phyloP scores from a whole-genome alignment of 2,888 invertebrate genomes.

The Nowickia ferox region DNA sequence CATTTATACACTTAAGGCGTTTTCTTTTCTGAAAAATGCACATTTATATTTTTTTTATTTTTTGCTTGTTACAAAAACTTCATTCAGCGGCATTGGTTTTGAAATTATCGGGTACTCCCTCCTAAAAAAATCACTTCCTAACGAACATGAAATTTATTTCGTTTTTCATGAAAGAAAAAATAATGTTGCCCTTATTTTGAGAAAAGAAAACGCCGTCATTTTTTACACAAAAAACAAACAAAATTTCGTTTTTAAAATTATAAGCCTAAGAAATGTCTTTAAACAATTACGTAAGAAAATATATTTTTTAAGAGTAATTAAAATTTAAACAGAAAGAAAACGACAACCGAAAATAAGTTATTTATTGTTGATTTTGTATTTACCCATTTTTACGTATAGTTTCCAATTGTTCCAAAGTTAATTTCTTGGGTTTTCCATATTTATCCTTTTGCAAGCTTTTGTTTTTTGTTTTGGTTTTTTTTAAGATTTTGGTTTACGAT shows the following conservation, averaged over 20 bases:
- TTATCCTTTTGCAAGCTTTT: conserved; percentile 95
- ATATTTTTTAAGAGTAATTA: conserved; percentile 36
- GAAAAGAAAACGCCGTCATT: background rate
- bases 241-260: conserved; percentile 16
- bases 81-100: too few species aligned
- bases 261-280: conserved; percentile 2
- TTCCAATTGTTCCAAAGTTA: conserved; percentile 90
- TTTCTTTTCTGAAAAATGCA: too few species aligned
- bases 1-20: background rate
- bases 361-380: conserved; percentile 83
- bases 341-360: conserved; percentile 49
- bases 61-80: too few species aligned
- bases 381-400: conserved; percentile 90
- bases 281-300: conserved; percentile 14
- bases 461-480: conserved; percentile 71
- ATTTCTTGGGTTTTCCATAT: conserved; percentile 91
- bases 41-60: too few species aligned
- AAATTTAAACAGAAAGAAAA: conserved; percentile 20
- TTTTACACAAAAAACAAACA: conserved; percentile 22
- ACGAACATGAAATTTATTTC: too few species aligned
- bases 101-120: too few species aligned
- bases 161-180: too few species aligned
- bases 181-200: too few species aligned
- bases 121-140: too few species aligned
- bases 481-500: conserved; percentile 36